Conservation (phyloP, 2,888 invertebrate genomes). For the Dasypolia templi region DNA sequence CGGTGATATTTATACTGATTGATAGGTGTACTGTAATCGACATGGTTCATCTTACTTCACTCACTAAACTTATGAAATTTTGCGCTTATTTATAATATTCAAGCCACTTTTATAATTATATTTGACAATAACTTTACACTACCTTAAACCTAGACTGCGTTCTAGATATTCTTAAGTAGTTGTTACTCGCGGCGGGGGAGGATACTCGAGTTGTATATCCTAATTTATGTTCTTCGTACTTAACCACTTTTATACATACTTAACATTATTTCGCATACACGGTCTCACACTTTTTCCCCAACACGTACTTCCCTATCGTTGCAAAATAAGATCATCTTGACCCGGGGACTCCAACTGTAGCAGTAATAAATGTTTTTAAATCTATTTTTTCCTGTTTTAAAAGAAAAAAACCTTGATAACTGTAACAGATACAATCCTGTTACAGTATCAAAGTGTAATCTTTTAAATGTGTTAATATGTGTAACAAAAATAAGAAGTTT, state of each 20-base stretch:
- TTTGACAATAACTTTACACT: slow-evolving; percentile 12
- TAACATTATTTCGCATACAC: slow-evolving; percentile 67
- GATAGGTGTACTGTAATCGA: too few species aligned
- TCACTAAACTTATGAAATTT: neutral
- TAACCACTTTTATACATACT: slow-evolving; percentile 65
- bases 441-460: too few species aligned
- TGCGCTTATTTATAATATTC: neutral
- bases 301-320: slow-evolving; percentile 51
- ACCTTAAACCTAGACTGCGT: slow-evolving; percentile 26
- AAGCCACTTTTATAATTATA: slow-evolving; percentile 1
- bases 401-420: too few species aligned
- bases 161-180: slow-evolving; percentile 40
- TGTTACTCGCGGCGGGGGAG: slow-evolving; percentile 31
- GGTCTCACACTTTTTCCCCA: slow-evolving; percentile 54
- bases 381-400: too few species aligned
- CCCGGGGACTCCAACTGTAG: too few species aligned
- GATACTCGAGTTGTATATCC: slow-evolving; percentile 35
- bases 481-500: too few species aligned
- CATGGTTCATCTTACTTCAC: neutral
- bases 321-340: slow-evolving; percentile 65
- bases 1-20: too few species aligned
- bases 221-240: slow-evolving; percentile 56
- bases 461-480: too few species aligned
- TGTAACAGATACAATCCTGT: too few species aligned
- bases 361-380: too few species aligned